Evolutionary conservation across 30 jellyfish, hydroid and myxozoan genomes (phyloP), one percentile per base, ranked within the genome.

Genomic region (Pseudorhiza aurosa): DNA sequence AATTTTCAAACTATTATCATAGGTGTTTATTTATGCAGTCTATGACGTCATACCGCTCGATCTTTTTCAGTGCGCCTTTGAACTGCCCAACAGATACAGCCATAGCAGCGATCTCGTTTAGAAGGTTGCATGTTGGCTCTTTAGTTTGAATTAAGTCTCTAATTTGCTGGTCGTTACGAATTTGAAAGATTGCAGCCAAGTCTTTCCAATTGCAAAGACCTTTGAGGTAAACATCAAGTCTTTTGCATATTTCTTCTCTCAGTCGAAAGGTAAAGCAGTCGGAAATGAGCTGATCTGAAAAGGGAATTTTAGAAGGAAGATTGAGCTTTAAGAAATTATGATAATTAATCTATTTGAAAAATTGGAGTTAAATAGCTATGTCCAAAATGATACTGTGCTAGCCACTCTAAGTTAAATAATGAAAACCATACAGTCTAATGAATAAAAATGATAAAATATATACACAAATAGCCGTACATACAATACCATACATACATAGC

Each of bases 151-250:
- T 32, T 15, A 64, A 8, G 21, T 18, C 19, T 26, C 69, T 58
- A 5, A 87, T 24, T 15, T 74, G 62, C 18, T 58, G 39, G 15
- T 65, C 60, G 32, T 68, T 71, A 32, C 47, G 25, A 6, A 87
- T 76, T n/a, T 49, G 65, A 39, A 76, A 87, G 4, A 28, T 68
- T 4, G 60, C 74, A 39, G 96, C 96, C 24, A 87, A 88, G 45
- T 87, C 89, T 77, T 77, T 87, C 96, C 96, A 87, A 77, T 87
- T 87, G 17, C 88, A 31, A 12, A 87, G 73, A 21, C 70, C 82
- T 77, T 77, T 87, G 22, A 87, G 83, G 76, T 87, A 77, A 5
- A 87, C 93, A 68, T 87, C 96, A 32, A 87, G 89, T 39, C 96
- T 71, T 40, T 58, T 87, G 59, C 87, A 19, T 0, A 87, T 69